Percentiles rank a stretch among this genome's conserved stretches.
Evolutionary conservation across 2,888 invertebrate genomes (phyloP).

Genomic region (Pecten maximus): DNA sequence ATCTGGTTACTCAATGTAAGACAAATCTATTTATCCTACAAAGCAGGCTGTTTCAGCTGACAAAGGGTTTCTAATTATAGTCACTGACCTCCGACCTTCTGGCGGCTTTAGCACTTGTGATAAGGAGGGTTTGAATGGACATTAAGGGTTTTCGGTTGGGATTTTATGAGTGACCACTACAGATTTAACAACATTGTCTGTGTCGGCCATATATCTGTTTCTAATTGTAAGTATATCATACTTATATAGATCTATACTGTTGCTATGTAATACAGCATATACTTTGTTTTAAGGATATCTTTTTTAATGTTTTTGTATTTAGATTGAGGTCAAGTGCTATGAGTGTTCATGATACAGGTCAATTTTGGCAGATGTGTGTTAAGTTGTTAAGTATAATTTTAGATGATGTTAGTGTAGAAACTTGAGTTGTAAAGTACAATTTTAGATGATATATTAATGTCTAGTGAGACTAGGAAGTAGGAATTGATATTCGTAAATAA

Average conservation of each 20-base stretch:
- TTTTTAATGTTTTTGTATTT: background rate
- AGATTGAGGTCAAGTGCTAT: background rate
- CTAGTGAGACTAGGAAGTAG: too few species aligned
- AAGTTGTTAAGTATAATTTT: too few species aligned
- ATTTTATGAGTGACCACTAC: conserved; percentile 12
- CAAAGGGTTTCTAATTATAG: conserved; percentile 28
- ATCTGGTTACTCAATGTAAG: background rate
- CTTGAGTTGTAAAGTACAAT: too few species aligned
- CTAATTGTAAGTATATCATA: background rate
- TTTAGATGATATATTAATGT: too few species aligned
- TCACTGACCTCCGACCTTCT: conserved; percentile 16
- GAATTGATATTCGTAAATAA: too few species aligned
- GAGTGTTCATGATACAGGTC: background rate
- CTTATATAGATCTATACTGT: background rate
- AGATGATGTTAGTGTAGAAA: too few species aligned
- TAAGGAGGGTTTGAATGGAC: conserved; percentile 32
- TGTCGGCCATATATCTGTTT: background rate
- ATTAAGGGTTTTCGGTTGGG: conserved; percentile 10
- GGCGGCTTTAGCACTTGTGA: background rate
- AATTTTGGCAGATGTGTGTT: background rate
- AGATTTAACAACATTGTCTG: background rate
- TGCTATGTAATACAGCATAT: background rate
- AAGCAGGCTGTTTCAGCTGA: conserved; percentile 9
- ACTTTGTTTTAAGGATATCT: conserved; percentile 2
- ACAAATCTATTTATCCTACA: background rate